These are phyloP conservation scores for Ceramica pisi DNA, from an alignment of 2,888 invertebrate species.

Conservation along the genomic window DNA sequence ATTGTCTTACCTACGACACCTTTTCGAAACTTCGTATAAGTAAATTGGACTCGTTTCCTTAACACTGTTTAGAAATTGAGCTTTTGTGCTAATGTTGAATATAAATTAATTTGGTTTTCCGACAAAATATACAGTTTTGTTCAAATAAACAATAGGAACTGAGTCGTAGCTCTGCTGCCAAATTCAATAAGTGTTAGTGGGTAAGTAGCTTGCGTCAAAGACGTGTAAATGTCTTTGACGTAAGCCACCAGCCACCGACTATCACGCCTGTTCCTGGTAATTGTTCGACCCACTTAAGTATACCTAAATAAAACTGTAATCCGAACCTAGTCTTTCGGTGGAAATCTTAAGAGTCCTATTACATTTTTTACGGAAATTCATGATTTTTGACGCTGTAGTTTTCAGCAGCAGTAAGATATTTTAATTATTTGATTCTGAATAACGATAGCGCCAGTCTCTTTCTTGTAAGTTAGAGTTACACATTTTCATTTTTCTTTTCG, in stretches of 20 bases:
- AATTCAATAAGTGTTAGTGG: slow-evolving; percentile 59
- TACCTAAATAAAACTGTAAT: not conserved
- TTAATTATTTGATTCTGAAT: no score
- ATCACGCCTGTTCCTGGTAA: slow-evolving; percentile 17
- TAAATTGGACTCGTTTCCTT: not conserved
- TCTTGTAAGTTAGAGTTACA: no score
- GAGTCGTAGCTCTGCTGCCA: slow-evolving; percentile 48
- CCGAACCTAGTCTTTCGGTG: not conserved
- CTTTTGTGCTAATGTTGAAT: slow-evolving; percentile 16
- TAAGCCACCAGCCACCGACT: slow-evolving; percentile 15
- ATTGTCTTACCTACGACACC: no score
- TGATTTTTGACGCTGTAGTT: no score
- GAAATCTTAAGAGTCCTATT: no score
- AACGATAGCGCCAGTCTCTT: no score
- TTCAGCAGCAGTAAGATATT: no score
- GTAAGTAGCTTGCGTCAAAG: slow-evolving; percentile 56
- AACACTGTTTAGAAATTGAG: slow-evolving; percentile 3
- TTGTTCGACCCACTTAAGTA: slow-evolving; percentile 15
- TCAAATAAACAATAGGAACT: slow-evolving; percentile 45
- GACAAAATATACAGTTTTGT: slow-evolving; percentile 29
- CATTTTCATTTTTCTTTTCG: no score
- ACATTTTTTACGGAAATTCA: no score
- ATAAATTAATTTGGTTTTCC: slow-evolving; percentile 34
- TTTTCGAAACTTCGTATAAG: slow-evolving; percentile 2
- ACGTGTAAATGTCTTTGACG: slow-evolving; percentile 34